A percentile compares a stretch with the other conserved stretches of the same genome.
Evolutionary conservation across 1,140 invertebrate species (phyloP).

Genomic region (Papilio polytes): DNA sequence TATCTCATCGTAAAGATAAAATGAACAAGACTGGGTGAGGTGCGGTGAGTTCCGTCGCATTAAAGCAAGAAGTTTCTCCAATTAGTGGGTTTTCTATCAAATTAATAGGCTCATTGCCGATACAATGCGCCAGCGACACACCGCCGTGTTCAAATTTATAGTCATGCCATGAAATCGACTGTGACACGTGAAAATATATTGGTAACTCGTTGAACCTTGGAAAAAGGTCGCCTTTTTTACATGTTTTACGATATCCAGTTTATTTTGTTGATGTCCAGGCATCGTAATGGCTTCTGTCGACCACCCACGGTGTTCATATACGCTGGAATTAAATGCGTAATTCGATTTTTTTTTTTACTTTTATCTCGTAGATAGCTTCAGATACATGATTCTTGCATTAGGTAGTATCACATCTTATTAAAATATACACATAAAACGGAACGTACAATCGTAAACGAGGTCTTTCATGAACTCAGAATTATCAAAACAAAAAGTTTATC

Average conservation of each 20-base stretch:
- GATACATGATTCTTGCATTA: constrained; percentile 23
- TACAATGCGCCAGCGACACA: constrained; percentile 49
- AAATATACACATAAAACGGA: constrained; percentile 10
- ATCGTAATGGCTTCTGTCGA: constrained; percentile 33
- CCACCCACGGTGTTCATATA: constrained; percentile 27
- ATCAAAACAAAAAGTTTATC: neutral
- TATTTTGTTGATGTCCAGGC: constrained; percentile 28
- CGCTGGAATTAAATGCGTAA: constrained; percentile 5
- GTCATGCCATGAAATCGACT: constrained; percentile 36
- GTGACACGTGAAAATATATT: constrained; percentile 39
- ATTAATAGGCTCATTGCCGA: constrained; percentile 61
- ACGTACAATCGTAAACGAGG: neutral
- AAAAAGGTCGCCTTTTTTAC: constrained; percentile 32
- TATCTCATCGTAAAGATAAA: constrained; percentile 56
- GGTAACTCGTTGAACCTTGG: constrained; percentile 31
- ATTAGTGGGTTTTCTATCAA: constrained; percentile 68
- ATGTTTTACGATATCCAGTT: constrained; percentile 34
- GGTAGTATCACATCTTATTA: neutral
- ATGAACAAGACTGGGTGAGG: constrained; percentile 48
- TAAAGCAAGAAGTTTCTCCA: constrained; percentile 58
- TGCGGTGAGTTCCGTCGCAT: constrained; percentile 48
- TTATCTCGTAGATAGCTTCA: neutral
- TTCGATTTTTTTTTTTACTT: neutral
- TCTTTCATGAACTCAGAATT: neutral
- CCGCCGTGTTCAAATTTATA: constrained; percentile 43